Evolutionary conservation across 2,888 invertebrate species (phyloP).

Genomic region (Charanyca ferruginea): DNA sequence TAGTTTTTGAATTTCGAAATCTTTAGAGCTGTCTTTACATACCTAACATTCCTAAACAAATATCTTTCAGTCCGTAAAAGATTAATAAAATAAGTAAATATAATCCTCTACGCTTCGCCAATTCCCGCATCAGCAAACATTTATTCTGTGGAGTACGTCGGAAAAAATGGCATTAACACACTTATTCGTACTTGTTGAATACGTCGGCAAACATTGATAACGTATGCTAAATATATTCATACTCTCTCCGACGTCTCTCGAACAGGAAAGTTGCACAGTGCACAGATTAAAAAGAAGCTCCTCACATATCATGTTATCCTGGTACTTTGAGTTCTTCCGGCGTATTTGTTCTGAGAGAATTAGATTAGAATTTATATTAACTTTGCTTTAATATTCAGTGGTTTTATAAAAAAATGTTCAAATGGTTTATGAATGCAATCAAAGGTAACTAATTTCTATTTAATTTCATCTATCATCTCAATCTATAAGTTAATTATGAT

Average conservation of each 20-base stretch:
- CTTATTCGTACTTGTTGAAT: slow-evolving; percentile 71
- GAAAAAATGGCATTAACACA: slow-evolving; percentile 56
- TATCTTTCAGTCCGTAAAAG: slow-evolving; percentile 11
- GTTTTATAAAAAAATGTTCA: background rate
- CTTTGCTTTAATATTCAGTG: background rate
- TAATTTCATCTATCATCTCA: too few species aligned
- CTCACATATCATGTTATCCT: slow-evolving; percentile 36
- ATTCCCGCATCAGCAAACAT: slow-evolving; percentile 58
- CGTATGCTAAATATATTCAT: slow-evolving; percentile 74
- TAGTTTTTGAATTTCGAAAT: too few species aligned
- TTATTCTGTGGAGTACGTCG: slow-evolving; percentile 47
- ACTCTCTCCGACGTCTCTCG: slow-evolving; percentile 54
- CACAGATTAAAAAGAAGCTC: slow-evolving; percentile 69
- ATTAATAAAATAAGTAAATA: slow-evolving; percentile 36
- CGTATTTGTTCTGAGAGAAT: slow-evolving; percentile 29
- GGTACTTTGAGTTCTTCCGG: slow-evolving; percentile 24
- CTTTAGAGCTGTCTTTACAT: background rate
- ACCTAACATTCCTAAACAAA: background rate
- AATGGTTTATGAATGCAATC: too few species aligned
- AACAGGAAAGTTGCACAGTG: slow-evolving; percentile 63
- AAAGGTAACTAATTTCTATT: too few species aligned
- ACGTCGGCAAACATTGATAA: slow-evolving; percentile 69
- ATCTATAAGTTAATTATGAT: background rate
- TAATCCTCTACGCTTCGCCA: slow-evolving; percentile 31
- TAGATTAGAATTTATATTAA: slow-evolving; percentile 17